These are phyloP conservation scores for Rhinopomastus cyanomelas DNA, from an alignment of 2,113 vertebrate species.

Conservation along the genomic window DNA sequence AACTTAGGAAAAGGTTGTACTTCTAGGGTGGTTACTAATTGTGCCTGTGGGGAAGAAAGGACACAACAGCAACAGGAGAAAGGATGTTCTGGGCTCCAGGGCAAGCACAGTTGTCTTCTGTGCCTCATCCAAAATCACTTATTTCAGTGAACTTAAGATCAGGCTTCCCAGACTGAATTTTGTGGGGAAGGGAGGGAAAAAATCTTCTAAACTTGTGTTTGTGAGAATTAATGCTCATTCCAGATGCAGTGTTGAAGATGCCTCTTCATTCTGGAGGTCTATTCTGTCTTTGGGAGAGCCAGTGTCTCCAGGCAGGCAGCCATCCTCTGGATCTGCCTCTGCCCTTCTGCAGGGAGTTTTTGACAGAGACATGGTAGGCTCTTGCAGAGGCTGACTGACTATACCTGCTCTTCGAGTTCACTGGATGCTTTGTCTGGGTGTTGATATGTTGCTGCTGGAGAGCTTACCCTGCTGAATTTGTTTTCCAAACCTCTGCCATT, in stretches of 20 bases:
- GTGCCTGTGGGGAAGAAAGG: conserved; percentile 45
- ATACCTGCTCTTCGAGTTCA: conserved; percentile 60
- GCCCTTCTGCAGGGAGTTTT: background rate
- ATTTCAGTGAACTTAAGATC: background rate
- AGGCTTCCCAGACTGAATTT: background rate
- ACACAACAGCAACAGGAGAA: background rate
- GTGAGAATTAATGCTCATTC: background rate
- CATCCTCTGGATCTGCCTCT: background rate
- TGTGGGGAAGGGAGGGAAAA: background rate
- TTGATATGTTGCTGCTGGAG: conserved; percentile 52
- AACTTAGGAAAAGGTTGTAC: background rate
- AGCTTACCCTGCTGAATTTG: conserved; percentile 51
- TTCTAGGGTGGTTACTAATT: conserved; percentile 5
- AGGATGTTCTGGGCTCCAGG: conserved; percentile 31
- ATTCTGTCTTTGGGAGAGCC: background rate
- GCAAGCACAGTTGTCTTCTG: background rate
- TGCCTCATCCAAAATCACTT: conserved; percentile 2
- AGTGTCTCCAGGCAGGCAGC: background rate
- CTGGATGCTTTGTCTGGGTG: conserved; percentile 58
- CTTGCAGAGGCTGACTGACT: background rate
- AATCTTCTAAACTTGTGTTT: background rate
- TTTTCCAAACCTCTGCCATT: conserved; percentile 47
- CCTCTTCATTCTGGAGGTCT: background rate
- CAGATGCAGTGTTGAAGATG: background rate
- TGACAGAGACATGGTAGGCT: background rate